phyloP scores from a whole-genome alignment of 2,797 vertebrate genomes.

The Acrossocheilus wenchowensis region DNA sequence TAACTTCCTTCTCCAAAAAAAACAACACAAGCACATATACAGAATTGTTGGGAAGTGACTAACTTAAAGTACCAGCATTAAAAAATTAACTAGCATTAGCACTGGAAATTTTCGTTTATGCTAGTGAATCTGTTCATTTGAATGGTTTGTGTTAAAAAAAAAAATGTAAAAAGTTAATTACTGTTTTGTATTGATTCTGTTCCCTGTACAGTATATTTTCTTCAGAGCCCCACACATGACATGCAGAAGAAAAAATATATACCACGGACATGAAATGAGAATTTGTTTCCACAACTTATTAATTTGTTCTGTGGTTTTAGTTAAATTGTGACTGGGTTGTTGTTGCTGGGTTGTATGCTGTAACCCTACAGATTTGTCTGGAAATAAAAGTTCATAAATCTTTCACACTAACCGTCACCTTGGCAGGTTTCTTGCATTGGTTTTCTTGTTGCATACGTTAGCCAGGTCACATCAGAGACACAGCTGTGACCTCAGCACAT shows the following conservation, averaged over 20 bases:
- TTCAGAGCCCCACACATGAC: background rate
- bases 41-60: background rate
- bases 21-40: background rate
- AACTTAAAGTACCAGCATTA: background rate
- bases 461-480: constrained; percentile 33
- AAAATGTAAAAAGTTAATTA: background rate
- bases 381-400: constrained; percentile 49
- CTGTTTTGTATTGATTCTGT: background rate
- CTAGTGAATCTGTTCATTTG: background rate
- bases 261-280: background rate
- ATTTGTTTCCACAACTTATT: background rate
- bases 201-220: background rate
- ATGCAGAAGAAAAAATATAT: background rate
- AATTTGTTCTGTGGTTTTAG: background rate
- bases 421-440: constrained; percentile 30
- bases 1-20: constrained; percentile 8
- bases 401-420: constrained; percentile 46
- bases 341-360: background rate
- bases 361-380: constrained; percentile 27
- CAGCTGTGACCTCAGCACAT: constrained; percentile 23
- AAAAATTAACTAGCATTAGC: background rate
- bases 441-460: constrained; percentile 14
- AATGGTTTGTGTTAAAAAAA: background rate
- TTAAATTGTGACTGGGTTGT: background rate
- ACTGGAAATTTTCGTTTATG: background rate